Evolutionary conservation across 2,113 vertebrate genomes (phyloP).

Genomic region (Platysteira castanea): DNA sequence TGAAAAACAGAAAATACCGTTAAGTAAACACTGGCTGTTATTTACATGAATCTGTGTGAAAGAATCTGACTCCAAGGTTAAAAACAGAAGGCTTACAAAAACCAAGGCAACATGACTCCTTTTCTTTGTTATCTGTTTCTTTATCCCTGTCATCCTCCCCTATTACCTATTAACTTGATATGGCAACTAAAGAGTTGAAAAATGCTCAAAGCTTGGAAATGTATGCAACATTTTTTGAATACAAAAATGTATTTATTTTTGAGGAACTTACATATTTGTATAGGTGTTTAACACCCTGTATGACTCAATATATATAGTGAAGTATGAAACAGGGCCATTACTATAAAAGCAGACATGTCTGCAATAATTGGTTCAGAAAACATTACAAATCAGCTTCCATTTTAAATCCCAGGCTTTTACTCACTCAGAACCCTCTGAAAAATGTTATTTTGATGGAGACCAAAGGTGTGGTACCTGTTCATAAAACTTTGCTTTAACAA

Average conservation of each 20-base stretch:
- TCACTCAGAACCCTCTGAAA: background rate
- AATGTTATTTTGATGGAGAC: background rate
- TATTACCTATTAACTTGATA: background rate
- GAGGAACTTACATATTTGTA: background rate
- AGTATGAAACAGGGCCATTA: background rate
- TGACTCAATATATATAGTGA: background rate
- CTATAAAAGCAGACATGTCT: background rate
- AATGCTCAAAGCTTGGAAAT: background rate
- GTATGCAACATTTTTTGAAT: background rate
- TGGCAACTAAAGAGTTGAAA: background rate
- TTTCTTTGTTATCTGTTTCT: background rate
- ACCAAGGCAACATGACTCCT: too few relatives aligned
- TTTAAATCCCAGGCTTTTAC: background rate
- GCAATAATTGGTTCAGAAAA: background rate
- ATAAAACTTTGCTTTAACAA: background rate
- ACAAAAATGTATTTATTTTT: background rate
- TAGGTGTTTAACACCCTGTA: background rate
- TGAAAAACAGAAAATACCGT: too few relatives aligned
- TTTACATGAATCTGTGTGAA: too few relatives aligned
- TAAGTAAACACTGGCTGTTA: too few relatives aligned
- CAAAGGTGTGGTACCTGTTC: background rate
- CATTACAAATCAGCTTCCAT: background rate
- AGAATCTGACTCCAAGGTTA: too few relatives aligned
- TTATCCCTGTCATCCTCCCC: background rate
- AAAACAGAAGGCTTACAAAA: too few relatives aligned